Conservation (phyloP, 2,113 vertebrate species). For the Eretmochelys imbricata region DNA sequence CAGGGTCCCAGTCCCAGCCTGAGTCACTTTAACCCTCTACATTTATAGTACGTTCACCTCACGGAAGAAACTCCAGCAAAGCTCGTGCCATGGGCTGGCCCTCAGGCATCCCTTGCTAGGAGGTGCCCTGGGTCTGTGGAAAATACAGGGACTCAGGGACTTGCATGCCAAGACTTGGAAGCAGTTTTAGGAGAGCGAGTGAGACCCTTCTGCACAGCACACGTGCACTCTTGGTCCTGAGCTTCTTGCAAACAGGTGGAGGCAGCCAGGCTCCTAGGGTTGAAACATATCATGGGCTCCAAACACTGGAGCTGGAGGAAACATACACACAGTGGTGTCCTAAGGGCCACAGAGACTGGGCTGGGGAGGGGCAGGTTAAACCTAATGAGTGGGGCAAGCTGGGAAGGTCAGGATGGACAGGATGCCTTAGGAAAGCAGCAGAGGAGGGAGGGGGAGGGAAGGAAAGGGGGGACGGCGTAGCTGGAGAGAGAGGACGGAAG, state of each 20-base stretch:
- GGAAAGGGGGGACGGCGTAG: background rate
- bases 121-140: background rate
- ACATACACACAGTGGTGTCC: background rate
- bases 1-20: background rate
- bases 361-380: background rate
- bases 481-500: rapidly evolving
- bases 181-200: background rate
- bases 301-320: too few relatives aligned
- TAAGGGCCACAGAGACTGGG: background rate
- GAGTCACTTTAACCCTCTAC: background rate
- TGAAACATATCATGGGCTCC: background rate
- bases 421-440: too few relatives aligned
- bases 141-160: background rate
- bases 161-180: background rate
- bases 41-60: background rate
- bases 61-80: background rate
- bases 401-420: rapidly evolving
- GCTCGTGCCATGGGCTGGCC: background rate
- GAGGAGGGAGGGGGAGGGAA: background rate
- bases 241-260: background rate
- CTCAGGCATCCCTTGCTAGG: background rate
- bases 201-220: background rate
- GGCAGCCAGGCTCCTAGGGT: background rate
- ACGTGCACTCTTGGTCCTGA: background rate
- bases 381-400: background rate